Evolutionary conservation across 2,113 vertebrate genomes (phyloP), one percentile per base, ranked within the genome.

Genomic region (Miniopterus natalensis): DNA sequence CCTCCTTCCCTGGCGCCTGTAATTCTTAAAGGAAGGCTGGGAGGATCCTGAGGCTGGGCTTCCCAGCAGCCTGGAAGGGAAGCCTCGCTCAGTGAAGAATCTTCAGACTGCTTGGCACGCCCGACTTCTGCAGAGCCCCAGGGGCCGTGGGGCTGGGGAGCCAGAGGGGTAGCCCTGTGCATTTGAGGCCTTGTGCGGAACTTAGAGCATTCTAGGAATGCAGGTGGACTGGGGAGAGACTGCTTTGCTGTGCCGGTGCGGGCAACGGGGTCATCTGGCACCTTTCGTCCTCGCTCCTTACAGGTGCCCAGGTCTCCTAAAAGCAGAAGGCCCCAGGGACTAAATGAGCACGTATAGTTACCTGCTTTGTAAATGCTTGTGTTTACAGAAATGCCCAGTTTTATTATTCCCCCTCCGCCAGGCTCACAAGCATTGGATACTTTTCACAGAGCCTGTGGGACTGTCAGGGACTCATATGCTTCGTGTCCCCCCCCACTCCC

Each of bases 171-270:
- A 25, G 40, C 15, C 73, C 53, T n/a, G 53, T 63, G 75, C 17
- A 5, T 21, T 18, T 8, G 51, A 88, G 84, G 84, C 77, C 73
- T 10, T 14, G 1, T 55, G 42, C 61, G 75, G 90, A 88, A 94
- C 78, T 85, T 13, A 1, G 88, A 92, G 86, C 81, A 97, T 95
- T 59, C 59, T 49, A 79, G 95, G 96, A 97, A 95, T 96, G 94
- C 81, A 91, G 95, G 95, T 95, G 53, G 78, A n/a, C 51, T 7
- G 75, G 51, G 42, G 18, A 20, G 83, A 88, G 80, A 20, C 40
- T 15, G n/a, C 55, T 55, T 7, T 40, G 21, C 70, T 75, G 42
- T 17, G 45, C 27, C 51, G 31, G 29, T 20, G 21, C 31, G 15
- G 71, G 49, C 10, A n/a, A 2, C 31, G 42, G 80, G 90, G 53